These are phyloP conservation scores for Ivindomyrus marchei DNA, from an alignment of 2,113 vertebrate species.

Conservation along the genomic window DNA sequence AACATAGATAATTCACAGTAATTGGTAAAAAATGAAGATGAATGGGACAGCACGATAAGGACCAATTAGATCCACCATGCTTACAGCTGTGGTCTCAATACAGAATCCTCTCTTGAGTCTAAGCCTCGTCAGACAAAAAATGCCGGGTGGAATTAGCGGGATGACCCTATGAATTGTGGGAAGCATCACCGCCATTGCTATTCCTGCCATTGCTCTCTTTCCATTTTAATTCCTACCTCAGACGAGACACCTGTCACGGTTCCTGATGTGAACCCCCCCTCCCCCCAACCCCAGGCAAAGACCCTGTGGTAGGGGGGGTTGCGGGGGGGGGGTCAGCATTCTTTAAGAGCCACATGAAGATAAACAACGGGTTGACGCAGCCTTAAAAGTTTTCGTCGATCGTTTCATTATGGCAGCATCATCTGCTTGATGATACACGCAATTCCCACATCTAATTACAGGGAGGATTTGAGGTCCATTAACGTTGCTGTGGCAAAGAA, in stretches of 20 bases:
- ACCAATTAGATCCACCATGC: constrained; percentile 99
- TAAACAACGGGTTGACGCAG: constrained; percentile 72
- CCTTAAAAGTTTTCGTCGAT: constrained; percentile 80
- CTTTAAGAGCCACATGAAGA: constrained; percentile 62
- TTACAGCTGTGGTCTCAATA: constrained; percentile 99
- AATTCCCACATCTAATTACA: constrained; percentile 99
- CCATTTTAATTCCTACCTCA: constrained; percentile 61
- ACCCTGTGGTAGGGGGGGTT: constrained; percentile 47
- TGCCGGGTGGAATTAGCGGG: constrained; percentile 75
- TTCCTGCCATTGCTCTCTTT: constrained; percentile 33
- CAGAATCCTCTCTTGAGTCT: constrained; percentile 92
- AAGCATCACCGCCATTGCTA: constrained; percentile 73
- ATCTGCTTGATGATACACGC: constrained; percentile 98
- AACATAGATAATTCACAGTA: constrained; percentile 99
- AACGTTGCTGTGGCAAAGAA: constrained; percentile 88
- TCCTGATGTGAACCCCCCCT: constrained; percentile 58
- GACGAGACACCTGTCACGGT: constrained; percentile 80
- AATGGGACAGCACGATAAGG: constrained; percentile 99
- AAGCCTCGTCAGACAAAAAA: constrained; percentile 71
- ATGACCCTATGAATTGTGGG: constrained; percentile 70
- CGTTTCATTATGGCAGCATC: constrained; percentile 93
- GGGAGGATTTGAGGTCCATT: constrained; percentile 99
- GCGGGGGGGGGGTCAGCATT: constrained; percentile 52
- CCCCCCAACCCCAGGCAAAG: constrained; percentile 51
- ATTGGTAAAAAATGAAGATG: constrained; percentile 99